These are phyloP conservation scores for Xestobium rufovillosum DNA, from an alignment of 2,888 invertebrate species.

Conservation along the genomic window DNA sequence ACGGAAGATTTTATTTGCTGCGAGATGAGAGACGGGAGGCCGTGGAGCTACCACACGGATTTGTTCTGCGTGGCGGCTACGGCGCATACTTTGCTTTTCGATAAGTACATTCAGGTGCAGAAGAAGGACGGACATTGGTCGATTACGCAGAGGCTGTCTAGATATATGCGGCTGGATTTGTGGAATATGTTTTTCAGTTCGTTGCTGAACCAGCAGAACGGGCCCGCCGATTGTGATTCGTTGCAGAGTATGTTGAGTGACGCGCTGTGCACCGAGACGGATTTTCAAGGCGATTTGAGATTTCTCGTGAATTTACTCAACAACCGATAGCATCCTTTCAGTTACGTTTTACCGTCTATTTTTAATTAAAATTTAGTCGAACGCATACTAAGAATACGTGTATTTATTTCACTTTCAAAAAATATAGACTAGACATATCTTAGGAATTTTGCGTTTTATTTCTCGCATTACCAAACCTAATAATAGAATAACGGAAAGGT, in stretches of 20 bases:
- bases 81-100: conserved; percentile 79
- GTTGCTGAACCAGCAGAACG: conserved; percentile 58
- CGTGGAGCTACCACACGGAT: conserved; percentile 94
- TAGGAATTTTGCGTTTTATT: too few species aligned
- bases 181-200: conserved; percentile 78
- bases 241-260: conserved; percentile 30
- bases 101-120: conserved; percentile 73
- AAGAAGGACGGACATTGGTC: conserved; percentile 38
- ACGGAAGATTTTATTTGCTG: conserved; percentile 75
- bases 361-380: too few species aligned
- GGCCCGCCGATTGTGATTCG: conserved; percentile 33
- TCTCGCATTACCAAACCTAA: too few species aligned
- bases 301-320: conserved; percentile 35
- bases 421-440: too few species aligned
- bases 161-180: conserved; percentile 54
- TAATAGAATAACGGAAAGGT: too few species aligned
- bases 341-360: neutral
- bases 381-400: too few species aligned
- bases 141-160: conserved; percentile 35
- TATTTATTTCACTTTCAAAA: too few species aligned
- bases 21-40: conserved; percentile 84
- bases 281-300: conserved; percentile 31
- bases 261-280: conserved; percentile 27
- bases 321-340: conserved; percentile 33
- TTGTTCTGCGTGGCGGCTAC: conserved; percentile 83